Percentiles rank a stretch among this genome's conserved stretches.
These are phyloP conservation scores for Arnoldichthys spilopterus DNA, from an alignment of 2,797 vertebrate genomes.

Conservation along the genomic window DNA sequence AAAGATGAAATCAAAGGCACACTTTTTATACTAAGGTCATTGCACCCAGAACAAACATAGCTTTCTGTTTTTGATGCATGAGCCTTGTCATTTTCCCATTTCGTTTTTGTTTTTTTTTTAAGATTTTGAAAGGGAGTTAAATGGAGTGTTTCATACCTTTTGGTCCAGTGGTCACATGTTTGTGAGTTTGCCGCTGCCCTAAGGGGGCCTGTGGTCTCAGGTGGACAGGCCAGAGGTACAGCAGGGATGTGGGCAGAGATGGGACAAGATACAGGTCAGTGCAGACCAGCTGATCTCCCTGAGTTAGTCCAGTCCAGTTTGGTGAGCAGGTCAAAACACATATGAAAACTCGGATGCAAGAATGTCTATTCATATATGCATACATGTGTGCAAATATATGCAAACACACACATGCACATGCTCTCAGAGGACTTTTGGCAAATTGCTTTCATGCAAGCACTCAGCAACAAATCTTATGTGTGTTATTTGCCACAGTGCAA, in stretches of 20 bases:
- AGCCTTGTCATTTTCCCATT: slow-evolving; percentile 37
- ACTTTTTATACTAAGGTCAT: slow-evolving; percentile 13
- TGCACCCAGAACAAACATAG: not conserved
- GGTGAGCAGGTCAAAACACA: slow-evolving; percentile 51
- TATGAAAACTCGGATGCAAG: slow-evolving; percentile 51
- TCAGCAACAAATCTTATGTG: slow-evolving; percentile 13
- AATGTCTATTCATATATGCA: slow-evolving; percentile 52
- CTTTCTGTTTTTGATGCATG: slow-evolving; percentile 22
- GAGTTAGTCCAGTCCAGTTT: not conserved
- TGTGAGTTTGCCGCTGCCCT: slow-evolving; percentile 1
- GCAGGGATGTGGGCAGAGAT: slow-evolving; percentile 5
- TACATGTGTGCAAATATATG: slow-evolving; percentile 35
- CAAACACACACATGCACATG: slow-evolving; percentile 29
- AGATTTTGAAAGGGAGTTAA: slow-evolving; percentile 44
- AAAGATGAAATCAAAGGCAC: slow-evolving; percentile 14
- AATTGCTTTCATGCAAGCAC: slow-evolving; percentile 18
- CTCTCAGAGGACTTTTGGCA: not conserved
- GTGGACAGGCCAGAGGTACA: slow-evolving; percentile 22
- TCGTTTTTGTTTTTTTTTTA: not conserved
- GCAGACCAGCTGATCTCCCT: slow-evolving; percentile 6
- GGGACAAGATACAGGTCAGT: not conserved
- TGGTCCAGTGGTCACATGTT: slow-evolving; percentile 19
- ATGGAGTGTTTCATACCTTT: slow-evolving; percentile 38
- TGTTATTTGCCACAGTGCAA: not conserved
- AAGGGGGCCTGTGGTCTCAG: slow-evolving; percentile 38